phyloP scores from a whole-genome alignment of 2,113 vertebrate species.

The Hipposideros armiger region DNA sequence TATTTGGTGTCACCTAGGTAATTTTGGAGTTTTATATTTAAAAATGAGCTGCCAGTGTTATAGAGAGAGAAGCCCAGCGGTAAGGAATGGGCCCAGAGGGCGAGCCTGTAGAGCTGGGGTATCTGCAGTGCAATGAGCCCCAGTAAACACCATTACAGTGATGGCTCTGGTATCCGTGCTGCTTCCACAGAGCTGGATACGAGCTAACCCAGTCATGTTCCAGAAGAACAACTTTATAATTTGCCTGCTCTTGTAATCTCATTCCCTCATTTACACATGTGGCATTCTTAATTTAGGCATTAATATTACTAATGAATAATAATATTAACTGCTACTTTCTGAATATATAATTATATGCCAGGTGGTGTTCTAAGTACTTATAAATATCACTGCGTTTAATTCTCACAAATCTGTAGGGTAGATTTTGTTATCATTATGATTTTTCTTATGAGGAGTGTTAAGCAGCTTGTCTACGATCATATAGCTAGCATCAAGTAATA shows the following conservation, averaged over 20 bases:
- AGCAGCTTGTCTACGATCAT: neutral
- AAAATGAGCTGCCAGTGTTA: neutral
- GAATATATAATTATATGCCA: neutral
- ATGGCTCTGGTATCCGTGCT: neutral
- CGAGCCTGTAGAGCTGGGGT: neutral
- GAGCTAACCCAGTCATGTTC: neutral
- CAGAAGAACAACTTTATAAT: neutral
- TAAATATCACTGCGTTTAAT: conserved; percentile 48
- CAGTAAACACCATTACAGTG: too few species aligned
- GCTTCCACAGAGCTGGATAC: neutral
- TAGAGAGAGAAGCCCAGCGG: neutral
- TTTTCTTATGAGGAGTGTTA: conserved; percentile 35
- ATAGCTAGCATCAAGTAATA: neutral
- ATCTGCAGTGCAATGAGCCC: too few species aligned
- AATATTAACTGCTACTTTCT: conserved; percentile 19
- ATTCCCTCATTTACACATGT: neutral
- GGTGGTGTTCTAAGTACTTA: neutral
- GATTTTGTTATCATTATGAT: conserved; percentile 38
- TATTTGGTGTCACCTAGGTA: neutral
- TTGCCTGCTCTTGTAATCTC: neutral
- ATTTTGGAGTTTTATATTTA: neutral
- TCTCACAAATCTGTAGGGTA: neutral
- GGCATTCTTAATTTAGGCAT: neutral
- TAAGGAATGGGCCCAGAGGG: neutral
- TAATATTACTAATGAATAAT: neutral